Evolutionary conservation across 2,888 invertebrate genomes (phyloP).

Genomic region (Amiota communis): DNA sequence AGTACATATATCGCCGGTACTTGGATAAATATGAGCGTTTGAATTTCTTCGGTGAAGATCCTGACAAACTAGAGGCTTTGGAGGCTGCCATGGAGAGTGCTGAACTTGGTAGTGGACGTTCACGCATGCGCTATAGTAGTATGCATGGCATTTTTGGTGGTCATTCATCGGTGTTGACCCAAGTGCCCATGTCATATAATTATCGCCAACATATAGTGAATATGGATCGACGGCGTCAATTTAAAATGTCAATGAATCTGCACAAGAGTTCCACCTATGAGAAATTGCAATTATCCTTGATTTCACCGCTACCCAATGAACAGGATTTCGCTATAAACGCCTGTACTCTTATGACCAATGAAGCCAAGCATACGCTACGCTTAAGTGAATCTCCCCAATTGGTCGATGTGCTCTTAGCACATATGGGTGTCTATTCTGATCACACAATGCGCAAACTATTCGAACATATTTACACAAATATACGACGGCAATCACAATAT

Average conservation of each 20-base stretch:
- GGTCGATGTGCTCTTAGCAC: constrained; percentile 90
- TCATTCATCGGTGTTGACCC: constrained; percentile 52
- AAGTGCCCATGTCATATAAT: constrained; percentile 84
- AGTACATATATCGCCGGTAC: constrained; percentile 87
- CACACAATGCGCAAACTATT: constrained; percentile 79
- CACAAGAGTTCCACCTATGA: constrained; percentile 85
- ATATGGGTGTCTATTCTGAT: constrained; percentile 94
- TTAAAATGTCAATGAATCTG: constrained; percentile 80
- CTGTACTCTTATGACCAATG: constrained; percentile 95
- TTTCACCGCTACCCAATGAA: constrained; percentile 98
- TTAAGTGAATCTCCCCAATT: constrained; percentile 90
- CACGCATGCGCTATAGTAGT: constrained; percentile 72
- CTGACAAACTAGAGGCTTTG: constrained; percentile 82
- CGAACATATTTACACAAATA: constrained; percentile 78
- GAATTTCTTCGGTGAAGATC: constrained; percentile 91
- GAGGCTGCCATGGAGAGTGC: constrained; percentile 72
- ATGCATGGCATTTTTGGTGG: constrained; percentile 72
- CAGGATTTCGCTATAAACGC: constrained; percentile 99
- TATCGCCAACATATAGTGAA: constrained; percentile 84
- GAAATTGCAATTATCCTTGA: constrained; percentile 89
- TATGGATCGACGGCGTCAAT: constrained; percentile 78
- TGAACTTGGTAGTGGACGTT: constrained; percentile 82
- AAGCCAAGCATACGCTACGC: constrained; percentile 90
- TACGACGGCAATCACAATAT: constrained; percentile 79
- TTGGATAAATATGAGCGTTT: constrained; percentile 92